phyloP scores from a whole-genome alignment of 1,140 invertebrate species.

The Patella vulgata region DNA sequence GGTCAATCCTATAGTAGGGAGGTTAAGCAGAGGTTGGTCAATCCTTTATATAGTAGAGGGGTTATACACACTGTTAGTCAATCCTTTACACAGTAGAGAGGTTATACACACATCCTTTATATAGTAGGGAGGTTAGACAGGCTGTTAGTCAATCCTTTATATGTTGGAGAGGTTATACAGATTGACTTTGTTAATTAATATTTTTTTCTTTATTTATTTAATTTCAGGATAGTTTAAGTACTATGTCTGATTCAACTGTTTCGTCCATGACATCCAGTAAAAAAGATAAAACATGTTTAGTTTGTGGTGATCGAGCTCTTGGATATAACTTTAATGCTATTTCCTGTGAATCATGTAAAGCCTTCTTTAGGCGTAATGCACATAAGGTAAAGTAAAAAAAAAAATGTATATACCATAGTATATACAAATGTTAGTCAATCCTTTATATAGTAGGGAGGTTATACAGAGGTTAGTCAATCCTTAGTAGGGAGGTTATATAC shows the following conservation, averaged over 20 bases:
- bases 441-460: not conserved
- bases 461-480: not conserved
- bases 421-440: not conserved
- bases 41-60: too few relatives aligned
- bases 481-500: not conserved
- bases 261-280: constrained; percentile 61
- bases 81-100: too few relatives aligned
- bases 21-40: too few relatives aligned
- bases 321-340: constrained; percentile 97
- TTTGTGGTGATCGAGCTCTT: constrained; percentile 91
- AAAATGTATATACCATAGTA: not conserved
- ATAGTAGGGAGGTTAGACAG: too few relatives aligned
- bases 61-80: too few relatives aligned
- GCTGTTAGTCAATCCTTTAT: too few relatives aligned
- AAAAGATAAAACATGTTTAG: constrained; percentile 70
- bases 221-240: constrained; percentile 4
- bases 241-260: constrained; percentile 55
- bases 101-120: too few relatives aligned
- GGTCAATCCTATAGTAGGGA: too few relatives aligned
- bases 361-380: constrained; percentile 95
- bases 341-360: constrained; percentile 97
- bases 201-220: too few relatives aligned
- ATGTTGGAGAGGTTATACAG: too few relatives aligned
- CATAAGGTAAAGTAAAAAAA: constrained; percentile 49
- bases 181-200: too few relatives aligned